A percentile compares a stretch with the other conserved stretches of the same genome.
Evolutionary conservation across 35 echinoderm and acorn worm genomes (phyloP).

Genomic region (Apostichopus parvimensis): DNA sequence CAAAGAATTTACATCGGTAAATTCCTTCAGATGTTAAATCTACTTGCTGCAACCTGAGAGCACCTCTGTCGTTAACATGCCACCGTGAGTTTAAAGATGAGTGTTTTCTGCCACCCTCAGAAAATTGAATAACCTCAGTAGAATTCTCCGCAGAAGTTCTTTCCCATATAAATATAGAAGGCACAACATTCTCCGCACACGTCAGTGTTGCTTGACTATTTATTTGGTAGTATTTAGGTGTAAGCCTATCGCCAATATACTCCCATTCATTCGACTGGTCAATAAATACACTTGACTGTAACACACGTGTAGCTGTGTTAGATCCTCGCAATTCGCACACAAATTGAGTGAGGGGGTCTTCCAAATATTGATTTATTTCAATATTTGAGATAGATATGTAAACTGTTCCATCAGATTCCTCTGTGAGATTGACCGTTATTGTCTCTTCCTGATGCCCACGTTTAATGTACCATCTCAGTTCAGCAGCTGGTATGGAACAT

Average conservation of each 20-base stretch:
- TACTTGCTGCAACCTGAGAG: not conserved
- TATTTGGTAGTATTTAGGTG: too few species aligned
- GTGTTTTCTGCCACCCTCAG: not conserved
- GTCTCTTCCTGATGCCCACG: not conserved
- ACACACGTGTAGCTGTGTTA: too few species aligned
- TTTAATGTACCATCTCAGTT: not conserved
- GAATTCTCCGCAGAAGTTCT: too few species aligned
- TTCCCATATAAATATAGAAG: too few species aligned
- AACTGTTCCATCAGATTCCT: not conserved
- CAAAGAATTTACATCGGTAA: not conserved
- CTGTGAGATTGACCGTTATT: not conserved
- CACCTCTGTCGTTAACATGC: not conserved
- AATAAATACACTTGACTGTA: too few species aligned
- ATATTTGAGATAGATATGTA: not conserved
- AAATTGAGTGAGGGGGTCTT: not conserved
- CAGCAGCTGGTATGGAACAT: not conserved
- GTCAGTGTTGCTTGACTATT: not conserved
- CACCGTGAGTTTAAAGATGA: not conserved
- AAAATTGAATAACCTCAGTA: too few species aligned
- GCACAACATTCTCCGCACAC: not conserved
- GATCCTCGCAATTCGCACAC: too few species aligned
- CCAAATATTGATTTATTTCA: not conserved
- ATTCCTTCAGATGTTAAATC: not conserved
- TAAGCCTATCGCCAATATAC: too few species aligned
- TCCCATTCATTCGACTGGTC: too few species aligned